phyloP scores from a whole-genome alignment of 2,888 invertebrate species.

The Eueremaeus valkanovi region DNA sequence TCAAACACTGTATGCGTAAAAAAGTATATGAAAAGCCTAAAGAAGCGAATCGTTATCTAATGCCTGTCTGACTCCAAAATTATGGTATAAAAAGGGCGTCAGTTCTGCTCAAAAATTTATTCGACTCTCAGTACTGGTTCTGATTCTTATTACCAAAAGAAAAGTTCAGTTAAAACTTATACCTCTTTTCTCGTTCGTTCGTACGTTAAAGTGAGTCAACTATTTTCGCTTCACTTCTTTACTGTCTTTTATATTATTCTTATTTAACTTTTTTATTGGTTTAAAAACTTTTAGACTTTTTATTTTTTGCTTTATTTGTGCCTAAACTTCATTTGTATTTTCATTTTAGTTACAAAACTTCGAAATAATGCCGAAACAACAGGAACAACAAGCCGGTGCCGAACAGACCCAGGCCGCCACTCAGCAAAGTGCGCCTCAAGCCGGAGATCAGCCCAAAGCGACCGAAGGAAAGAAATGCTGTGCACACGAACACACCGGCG shows the following conservation, averaged over 20 bases:
- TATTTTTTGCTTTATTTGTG: not conserved
- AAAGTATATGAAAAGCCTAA: not conserved
- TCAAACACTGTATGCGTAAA: conserved; percentile 7
- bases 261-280: not conserved
- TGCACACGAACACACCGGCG: not conserved
- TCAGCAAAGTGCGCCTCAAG: not conserved
- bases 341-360: not conserved
- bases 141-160: not conserved
- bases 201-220: not conserved
- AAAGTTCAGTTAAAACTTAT: not conserved
- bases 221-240: too few species aligned
- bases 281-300: not conserved
- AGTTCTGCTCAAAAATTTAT: not conserved
- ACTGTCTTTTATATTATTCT: not conserved
- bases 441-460: not conserved
- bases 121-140: not conserved
- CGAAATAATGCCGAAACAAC: conserved; percentile 15
- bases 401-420: not conserved
- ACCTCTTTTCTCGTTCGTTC: not conserved
- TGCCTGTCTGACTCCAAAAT: not conserved
- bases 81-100: conserved; percentile 20
- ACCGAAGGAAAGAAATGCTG: not conserved
- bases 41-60: not conserved
- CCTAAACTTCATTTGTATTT: not conserved
- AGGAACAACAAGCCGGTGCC: not conserved